These are phyloP conservation scores for Heliconius cydno DNA, from an alignment of 2,888 invertebrate species.

Conservation along the genomic window DNA sequence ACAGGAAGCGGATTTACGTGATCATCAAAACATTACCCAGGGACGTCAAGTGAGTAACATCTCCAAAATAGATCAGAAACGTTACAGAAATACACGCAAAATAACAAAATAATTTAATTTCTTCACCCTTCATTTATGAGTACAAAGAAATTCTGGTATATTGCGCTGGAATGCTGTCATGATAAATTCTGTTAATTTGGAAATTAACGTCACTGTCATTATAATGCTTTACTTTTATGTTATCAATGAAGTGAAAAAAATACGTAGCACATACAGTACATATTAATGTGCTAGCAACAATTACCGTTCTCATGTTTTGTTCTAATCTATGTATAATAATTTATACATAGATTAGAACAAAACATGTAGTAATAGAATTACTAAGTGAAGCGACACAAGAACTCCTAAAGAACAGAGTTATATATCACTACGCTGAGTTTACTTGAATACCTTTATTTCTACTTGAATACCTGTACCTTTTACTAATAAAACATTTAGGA, in stretches of 20 bases:
- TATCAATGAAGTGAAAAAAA: neutral
- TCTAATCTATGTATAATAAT: too few relatives aligned
- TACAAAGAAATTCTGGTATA: neutral
- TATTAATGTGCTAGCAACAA: too few relatives aligned
- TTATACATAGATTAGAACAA: too few relatives aligned
- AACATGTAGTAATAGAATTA: neutral
- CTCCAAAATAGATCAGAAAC: neutral
- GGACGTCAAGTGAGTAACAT: constrained; percentile 85
- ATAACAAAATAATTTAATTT: neutral
- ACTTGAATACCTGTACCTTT: neutral
- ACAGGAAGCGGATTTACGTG: constrained; percentile 84
- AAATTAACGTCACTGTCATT: neutral
- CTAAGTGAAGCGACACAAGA: neutral
- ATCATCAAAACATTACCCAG: constrained; percentile 86
- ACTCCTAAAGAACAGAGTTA: neutral
- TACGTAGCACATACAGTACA: neutral
- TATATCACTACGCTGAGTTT: too few relatives aligned
- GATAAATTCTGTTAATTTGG: neutral
- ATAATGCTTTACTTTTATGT: neutral
- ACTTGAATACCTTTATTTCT: too few relatives aligned
- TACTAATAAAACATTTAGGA: neutral
- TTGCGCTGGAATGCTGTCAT: neutral
- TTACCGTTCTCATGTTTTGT: too few relatives aligned
- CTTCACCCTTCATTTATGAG: neutral
- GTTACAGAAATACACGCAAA: neutral